Conservation (phyloP, 2,888 invertebrate species). For the Amaurobius ferox region DNA sequence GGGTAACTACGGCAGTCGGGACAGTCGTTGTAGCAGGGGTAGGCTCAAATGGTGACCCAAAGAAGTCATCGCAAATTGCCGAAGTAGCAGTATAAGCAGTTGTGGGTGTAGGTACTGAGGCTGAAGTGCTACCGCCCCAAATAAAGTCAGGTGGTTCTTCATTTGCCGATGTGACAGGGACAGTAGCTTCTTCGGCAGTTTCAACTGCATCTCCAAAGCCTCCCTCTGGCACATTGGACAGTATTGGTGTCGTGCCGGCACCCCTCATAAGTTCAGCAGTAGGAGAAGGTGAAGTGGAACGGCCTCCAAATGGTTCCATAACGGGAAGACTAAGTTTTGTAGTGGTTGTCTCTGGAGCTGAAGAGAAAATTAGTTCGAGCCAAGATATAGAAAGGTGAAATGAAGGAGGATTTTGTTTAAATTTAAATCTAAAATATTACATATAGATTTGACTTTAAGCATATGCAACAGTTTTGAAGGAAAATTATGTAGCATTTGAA, state of each 20-base stretch:
- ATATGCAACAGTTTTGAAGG: too few relatives aligned
- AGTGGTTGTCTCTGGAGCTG: constrained; percentile 63
- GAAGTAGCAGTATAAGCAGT: constrained; percentile 6
- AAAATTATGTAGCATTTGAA: too few relatives aligned
- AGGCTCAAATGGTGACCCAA: constrained; percentile 69
- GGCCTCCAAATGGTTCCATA: constrained; percentile 72
- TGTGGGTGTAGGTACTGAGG: neutral
- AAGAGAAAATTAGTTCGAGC: constrained; percentile 56
- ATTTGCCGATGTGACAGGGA: constrained; percentile 33
- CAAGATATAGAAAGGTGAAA: neutral
- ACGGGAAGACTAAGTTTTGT: constrained; percentile 73
- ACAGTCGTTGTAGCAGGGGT: constrained; percentile 26
- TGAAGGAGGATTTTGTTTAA: neutral
- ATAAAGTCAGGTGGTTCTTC: constrained; percentile 12
- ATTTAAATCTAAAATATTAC: too few relatives aligned
- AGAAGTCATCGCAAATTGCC: constrained; percentile 40
- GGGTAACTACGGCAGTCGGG: constrained; percentile 57
- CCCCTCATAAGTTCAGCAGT: constrained; percentile 74
- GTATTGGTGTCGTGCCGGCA: constrained; percentile 75
- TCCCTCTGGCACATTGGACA: constrained; percentile 73
- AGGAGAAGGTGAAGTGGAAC: constrained; percentile 75
- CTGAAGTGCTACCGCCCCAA: constrained; percentile 43
- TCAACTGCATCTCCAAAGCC: constrained; percentile 71
- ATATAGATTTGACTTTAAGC: too few relatives aligned
- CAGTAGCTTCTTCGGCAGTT: constrained; percentile 46